Base-by-base conservation (phyloP, 2,797 vertebrate genomes). In the Coranthus polyacanthus region DNA sequence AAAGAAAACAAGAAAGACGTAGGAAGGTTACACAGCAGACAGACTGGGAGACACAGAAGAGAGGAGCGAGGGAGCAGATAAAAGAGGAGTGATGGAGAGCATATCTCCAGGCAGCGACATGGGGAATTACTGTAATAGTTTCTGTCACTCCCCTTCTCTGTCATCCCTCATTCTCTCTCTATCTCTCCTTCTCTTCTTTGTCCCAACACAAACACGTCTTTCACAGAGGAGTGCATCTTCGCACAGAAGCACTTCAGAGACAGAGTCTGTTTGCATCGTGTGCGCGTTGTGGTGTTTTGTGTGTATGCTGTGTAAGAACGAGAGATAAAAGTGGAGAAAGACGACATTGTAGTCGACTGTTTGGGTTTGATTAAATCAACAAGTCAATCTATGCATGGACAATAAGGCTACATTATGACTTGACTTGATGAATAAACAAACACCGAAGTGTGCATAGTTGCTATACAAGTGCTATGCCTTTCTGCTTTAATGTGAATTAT, bases 121-220 rank as follows among this genome's bases (percentile, higher is more conserved):
- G 2, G 72, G 71, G 81, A 90, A 89, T 92, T 88, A 89, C 83
- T 88, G 80, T 89, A 88, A 91, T 85, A 89, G 78, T 85, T 81
- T 85, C 80, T 81, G 85, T 89, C 82, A 89, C 82, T 88, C 65
- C 73, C 75, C 72, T 73, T 73, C 78, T 72, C 64, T 81, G 68
- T 81, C 69, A 81, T 81, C 75, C 66, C 68, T 84, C 49, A 43
- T 38, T 70, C 68, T 67, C 69, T 47, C 53, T 72, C 57, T 72
- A 55, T 78, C 65, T 60, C 45, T 55, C 72, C 51, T 54, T 70
- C 54, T 77, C 22, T 62, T 58, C 53, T 81, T 84, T 85, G 81
- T 81, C 82, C 81, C 60, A 71, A 70, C 73, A 79, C 73, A 84
- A 88, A 87, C 70, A 77, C 17, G 42, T 34, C 26, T 83, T 71